Base-by-base conservation (phyloP, 2,888 invertebrate species). In the Drosophila nigritarsus region DNA sequence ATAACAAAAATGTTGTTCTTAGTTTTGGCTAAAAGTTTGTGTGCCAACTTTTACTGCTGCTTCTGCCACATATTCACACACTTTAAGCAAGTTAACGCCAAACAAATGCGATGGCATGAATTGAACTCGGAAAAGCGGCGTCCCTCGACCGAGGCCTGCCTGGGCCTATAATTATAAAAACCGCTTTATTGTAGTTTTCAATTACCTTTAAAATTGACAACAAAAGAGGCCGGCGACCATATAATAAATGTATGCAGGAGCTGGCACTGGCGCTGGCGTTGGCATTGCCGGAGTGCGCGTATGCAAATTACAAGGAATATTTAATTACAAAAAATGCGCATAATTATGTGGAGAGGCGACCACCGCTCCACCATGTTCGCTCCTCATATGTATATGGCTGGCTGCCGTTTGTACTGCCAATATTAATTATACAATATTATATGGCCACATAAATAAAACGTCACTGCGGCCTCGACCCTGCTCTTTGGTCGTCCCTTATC, bases 261-360 rank as follows among this genome's bases (percentile, higher is more conserved):
- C 38, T 42, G 34, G 50, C 58, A 38, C 20, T 45, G 45, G 20
- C 15, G 0, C 36, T 36, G 34, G 27, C 71, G 38, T n/a, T 48
- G 49, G 50, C 58, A 27, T 38, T 50, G 49, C 32, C 67, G n/a
- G 29, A 68, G 73, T 64, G 60, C 64, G 73, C 77, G 78, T 78
- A 91, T 90, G 91, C 91, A 91, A 90, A 91, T 91, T 91, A 91
- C 91, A 91, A 91, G 91, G 91, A 91, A 91, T 91, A 91, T 91
- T 91, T 91, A 91, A 91, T 91, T 91, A 91, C 91, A 88, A 90
- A 91, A 91, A 91, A 91, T 90, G 83, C 82, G 90, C 91, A 91
- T 91, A 91, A 91, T 91, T 90, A 91, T 87, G 85, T 80, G 80
- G 61, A 76, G 75, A 53, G 50, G 40, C 15, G 45, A 42, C 54